phyloP scores from a whole-genome alignment of 1,140 invertebrate species.

The Solenopsis fugax region DNA sequence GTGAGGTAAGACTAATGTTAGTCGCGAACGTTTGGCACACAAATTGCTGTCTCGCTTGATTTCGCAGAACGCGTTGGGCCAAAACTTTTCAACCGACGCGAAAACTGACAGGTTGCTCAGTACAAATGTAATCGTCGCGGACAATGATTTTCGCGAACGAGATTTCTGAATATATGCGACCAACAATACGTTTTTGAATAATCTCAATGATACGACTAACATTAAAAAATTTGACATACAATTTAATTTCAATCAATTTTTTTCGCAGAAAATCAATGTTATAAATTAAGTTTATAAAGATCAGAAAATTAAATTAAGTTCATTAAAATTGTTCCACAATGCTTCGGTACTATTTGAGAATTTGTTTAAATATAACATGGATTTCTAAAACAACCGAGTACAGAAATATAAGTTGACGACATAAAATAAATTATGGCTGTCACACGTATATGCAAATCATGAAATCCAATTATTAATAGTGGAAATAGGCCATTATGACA shows the following conservation, averaged over 20 bases:
- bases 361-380: not conserved
- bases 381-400: not conserved
- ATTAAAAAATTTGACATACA: not conserved
- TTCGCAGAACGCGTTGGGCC: slow-evolving; percentile 2
- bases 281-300: not conserved
- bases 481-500: not conserved
- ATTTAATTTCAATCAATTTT: not conserved
- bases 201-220: not conserved
- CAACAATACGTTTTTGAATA: not conserved
- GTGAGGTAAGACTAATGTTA: slow-evolving; percentile 45
- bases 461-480: not conserved
- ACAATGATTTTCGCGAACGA: not conserved
- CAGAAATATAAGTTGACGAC: not conserved
- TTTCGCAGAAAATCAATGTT: not conserved
- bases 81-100: not conserved
- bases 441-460: not conserved
- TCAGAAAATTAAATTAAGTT: too few species aligned
- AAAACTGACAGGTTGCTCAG: slow-evolving; percentile 26
- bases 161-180: not conserved
- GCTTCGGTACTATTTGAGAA: not conserved
- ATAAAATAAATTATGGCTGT: too few species aligned
- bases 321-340: slow-evolving; percentile 20
- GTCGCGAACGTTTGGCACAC: slow-evolving; percentile 42
- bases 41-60: slow-evolving; percentile 16
- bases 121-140: slow-evolving; percentile 12